phyloP scores from a whole-genome alignment of 1,140 invertebrate species.

The Eumaeus atala region DNA sequence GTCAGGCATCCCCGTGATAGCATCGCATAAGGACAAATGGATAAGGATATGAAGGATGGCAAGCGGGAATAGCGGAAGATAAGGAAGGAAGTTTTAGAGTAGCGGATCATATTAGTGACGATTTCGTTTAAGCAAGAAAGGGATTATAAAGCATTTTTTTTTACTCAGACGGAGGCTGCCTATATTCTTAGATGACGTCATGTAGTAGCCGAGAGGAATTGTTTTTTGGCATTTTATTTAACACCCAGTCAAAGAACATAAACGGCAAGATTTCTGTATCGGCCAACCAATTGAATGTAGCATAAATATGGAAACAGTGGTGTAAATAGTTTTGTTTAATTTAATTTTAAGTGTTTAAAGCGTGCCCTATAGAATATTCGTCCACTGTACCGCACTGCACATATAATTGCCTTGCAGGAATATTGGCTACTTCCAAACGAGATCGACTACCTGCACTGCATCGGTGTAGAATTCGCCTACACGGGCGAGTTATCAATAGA shows the following conservation, averaged over 20 bases:
- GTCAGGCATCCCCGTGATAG: too few species aligned
- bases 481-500: background rate
- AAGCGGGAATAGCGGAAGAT: constrained; percentile 5
- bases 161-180: constrained; percentile 19
- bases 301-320: background rate
- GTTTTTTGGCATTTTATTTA: constrained; percentile 28
- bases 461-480: background rate
- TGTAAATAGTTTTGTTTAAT: background rate
- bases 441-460: background rate
- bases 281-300: background rate
- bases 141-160: constrained; percentile 25
- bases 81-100: constrained; percentile 25
- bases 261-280: background rate
- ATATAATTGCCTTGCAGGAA: background rate
- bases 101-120: constrained; percentile 21
- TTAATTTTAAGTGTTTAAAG: too few species aligned
- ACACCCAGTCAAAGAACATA: constrained; percentile 14
- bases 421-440: background rate
- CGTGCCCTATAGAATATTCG: too few species aligned
- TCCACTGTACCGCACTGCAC: background rate
- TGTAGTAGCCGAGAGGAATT: constrained; percentile 28
- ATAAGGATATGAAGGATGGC: background rate
- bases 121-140: constrained; percentile 17
- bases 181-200: constrained; percentile 22
- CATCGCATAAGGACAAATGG: too few species aligned